phyloP scores from a whole-genome alignment of 2,113 vertebrate species.

The Anser brachyrhynchus region DNA sequence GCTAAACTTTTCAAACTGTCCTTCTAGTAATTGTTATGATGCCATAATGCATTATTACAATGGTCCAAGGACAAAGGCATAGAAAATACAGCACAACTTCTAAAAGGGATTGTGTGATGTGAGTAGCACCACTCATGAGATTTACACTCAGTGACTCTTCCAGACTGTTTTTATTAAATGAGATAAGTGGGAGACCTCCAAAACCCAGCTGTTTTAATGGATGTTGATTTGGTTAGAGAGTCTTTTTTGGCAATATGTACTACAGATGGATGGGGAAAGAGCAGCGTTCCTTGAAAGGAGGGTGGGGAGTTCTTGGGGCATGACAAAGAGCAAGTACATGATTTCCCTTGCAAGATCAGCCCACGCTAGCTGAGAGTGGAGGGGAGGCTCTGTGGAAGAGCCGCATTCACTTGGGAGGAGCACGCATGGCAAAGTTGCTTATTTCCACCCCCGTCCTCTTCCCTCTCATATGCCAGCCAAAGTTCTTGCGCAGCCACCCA shows the following conservation, averaged over 20 bases:
- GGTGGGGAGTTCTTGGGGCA: background rate
- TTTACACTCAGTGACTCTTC: background rate
- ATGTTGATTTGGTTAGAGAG: background rate
- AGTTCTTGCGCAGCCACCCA: conserved; percentile 37
- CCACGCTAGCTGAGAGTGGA: background rate
- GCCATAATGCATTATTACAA: background rate
- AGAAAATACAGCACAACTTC: background rate
- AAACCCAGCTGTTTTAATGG: background rate
- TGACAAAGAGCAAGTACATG: background rate
- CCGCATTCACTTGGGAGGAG: background rate
- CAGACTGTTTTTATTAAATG: background rate
- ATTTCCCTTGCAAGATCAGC: background rate
- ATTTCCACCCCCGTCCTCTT: background rate
- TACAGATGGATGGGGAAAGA: background rate
- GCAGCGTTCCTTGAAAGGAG: background rate
- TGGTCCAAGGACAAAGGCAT: background rate
- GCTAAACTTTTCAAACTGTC: background rate
- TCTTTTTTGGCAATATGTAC: background rate
- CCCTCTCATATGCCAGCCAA: background rate
- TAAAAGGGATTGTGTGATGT: background rate
- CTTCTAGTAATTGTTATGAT: background rate
- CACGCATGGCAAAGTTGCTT: background rate
- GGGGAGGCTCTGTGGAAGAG: background rate
- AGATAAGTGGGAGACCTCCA: background rate
- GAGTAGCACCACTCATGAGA: background rate